Base-by-base conservation (phyloP, 2,888 invertebrate species). In the Tricholauxania praeusta region DNA sequence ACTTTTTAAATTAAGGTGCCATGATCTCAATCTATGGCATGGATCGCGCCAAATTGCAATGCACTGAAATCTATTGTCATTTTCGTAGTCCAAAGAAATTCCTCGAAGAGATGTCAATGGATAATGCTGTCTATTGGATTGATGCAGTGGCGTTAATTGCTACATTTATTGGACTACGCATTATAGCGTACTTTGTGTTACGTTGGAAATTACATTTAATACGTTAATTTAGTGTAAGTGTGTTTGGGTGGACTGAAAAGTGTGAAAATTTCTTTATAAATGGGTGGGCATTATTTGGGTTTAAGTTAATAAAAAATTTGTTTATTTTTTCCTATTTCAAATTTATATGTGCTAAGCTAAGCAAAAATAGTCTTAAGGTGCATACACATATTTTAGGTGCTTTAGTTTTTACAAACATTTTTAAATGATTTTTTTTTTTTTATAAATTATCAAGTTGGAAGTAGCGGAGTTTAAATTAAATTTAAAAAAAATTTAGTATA, bases 11-110 rank as follows among this genome's bases (percentile, higher is more conserved):
- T 0, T 1, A 28, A 88, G 88, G 97, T 8, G 93, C 94, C 64
- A 93, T 98, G 91, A 91, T 96, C 60, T 92, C 96, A 5, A 93
- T 97, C n/a, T 98, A 97, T 85, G 96, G 97, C 22, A 92, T 93
- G 85, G 92, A 93, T 78, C 90, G 98, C 68, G 92, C 92, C 76
- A 93, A 94, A 80, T 88, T 98, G 72, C 90, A 93, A 79, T 98
- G 98, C 87, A 92, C 92, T 53, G 92, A 93, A 81, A 91, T 91
- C 10, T 96, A 94, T 87, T 96, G 96, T 88, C 94, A 95, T 82
- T 95, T 92, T 87, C 92, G 93, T 79, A 91, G 92, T 81, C 95
- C 96, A 8, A 90, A 91, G 79, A 93, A 94, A 83, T 95, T 98
- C 84, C 89, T 98, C 68, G 92, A 94, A 78, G 93, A 95, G 85